Conservation (phyloP, 1,140 invertebrate species). For the Maniola jurtina region DNA sequence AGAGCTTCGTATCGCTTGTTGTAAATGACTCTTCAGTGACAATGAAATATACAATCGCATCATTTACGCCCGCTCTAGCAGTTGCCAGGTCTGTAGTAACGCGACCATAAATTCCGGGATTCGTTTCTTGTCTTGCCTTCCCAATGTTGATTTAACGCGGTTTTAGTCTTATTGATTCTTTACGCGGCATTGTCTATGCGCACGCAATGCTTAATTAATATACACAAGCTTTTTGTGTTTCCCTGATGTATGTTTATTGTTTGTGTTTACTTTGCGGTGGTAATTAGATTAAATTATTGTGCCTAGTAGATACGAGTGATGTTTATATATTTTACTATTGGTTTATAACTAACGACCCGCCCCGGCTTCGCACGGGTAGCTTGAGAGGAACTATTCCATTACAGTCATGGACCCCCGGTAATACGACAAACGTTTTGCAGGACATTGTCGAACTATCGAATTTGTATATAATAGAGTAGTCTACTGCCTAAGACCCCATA, state of each 20-base stretch:
- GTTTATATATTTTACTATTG: too few relatives aligned
- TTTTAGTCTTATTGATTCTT: slow-evolving; percentile 79
- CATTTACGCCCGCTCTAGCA: slow-evolving; percentile 58
- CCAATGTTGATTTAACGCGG: slow-evolving; percentile 78
- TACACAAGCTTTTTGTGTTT: slow-evolving; percentile 49
- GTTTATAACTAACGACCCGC: too few relatives aligned
- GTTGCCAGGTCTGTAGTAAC: slow-evolving; percentile 49
- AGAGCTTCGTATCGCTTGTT: not conserved
- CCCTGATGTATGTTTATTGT: slow-evolving; percentile 46
- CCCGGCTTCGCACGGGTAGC: too few relatives aligned
- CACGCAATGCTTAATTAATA: slow-evolving; percentile 76
- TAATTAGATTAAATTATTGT: slow-evolving; percentile 11
- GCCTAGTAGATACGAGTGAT: not conserved
- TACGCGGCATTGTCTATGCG: slow-evolving; percentile 72
- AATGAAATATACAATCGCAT: slow-evolving; percentile 58
- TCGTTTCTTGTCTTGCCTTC: slow-evolving; percentile 74
- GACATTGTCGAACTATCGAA: too few relatives aligned
- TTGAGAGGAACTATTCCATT: too few relatives aligned
- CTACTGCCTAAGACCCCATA: too few relatives aligned
- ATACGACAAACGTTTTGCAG: too few relatives aligned
- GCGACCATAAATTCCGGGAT: slow-evolving; percentile 73
- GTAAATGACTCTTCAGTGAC: slow-evolving; percentile 36
- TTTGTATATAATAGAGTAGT: too few relatives aligned
- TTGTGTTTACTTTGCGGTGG: slow-evolving; percentile 22
- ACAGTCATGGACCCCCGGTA: too few relatives aligned